Evolutionary conservation across 2,797 vertebrate species (phyloP), one percentile per base, ranked within the genome.

Genomic region (Apogon talboti): DNA sequence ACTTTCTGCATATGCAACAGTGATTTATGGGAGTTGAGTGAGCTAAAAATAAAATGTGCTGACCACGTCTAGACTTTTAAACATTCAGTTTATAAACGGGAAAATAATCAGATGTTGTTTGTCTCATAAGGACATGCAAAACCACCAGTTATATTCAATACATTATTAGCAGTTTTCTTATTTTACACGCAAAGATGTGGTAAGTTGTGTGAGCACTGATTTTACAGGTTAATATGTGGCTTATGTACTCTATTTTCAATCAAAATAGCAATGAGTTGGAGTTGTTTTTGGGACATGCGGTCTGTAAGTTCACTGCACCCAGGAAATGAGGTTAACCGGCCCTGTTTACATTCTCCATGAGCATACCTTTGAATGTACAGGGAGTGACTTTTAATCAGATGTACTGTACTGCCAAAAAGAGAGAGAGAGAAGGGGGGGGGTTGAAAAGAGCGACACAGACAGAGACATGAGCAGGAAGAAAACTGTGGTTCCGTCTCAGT

Each of bases 311-410:
- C 56, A 24, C 3, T 51, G 41, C 42, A 58, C 21, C 28, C 14
- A 35, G 33, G 6, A 10, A 15, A 50, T 37, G 33, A 46, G 57
- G 67, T 58, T 21, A 74, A 11, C 46, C 60, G 0, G 1, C 33
- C 16, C 30, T 76, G 74, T 81, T 85, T 71, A 80, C 63, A 63
- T 83, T 76, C 47, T 63, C 44, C 2, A 12, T 30, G 8, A 60
- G 35, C 49, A 68, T 65, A 69, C 40, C 14, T 11, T 6, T 48
- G 21, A 66, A 41, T 41, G 51, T 51, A 58, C 43, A 19, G 12
- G 6, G 15, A 7, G 30, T 16, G 14, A 71, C 51, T 47, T 46
- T 59, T 59, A 46, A 74, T 64, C 62, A 65, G 61, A 74, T 21
- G 7, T 16, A 18, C 19, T 18, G 24, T 24, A 19, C 16, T n/a